These are phyloP conservation scores for Lepidonotus clava DNA, from an alignment of 2,888 invertebrate genomes.

Conservation along the genomic window DNA sequence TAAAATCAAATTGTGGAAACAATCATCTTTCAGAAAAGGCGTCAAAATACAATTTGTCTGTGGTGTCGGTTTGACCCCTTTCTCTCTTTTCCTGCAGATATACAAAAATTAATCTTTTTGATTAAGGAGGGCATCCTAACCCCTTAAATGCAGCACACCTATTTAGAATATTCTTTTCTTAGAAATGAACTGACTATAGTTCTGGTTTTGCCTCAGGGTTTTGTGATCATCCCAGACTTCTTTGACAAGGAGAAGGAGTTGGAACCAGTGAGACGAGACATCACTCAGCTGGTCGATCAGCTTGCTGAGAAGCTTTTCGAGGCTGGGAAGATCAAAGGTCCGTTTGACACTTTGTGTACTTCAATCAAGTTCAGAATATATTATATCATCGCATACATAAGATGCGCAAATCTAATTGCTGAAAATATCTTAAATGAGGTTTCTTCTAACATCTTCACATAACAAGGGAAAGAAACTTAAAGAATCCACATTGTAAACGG, in stretches of 20 bases:
- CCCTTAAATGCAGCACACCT: no score
- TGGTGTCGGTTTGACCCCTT: no score
- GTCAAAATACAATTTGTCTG: no score
- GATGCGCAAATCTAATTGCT: background rate
- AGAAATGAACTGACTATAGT: no score
- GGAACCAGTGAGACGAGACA: slow-evolving; percentile 58
- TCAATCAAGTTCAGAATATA: background rate
- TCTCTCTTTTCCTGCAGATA: no score
- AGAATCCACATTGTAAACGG: background rate
- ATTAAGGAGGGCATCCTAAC: no score
- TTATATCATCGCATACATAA: background rate
- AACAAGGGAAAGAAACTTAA: background rate
- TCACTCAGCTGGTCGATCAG: slow-evolving; percentile 63
- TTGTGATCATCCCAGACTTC: slow-evolving; percentile 72
- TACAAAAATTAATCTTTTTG: no score
- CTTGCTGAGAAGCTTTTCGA: slow-evolving; percentile 63
- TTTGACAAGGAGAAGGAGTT: slow-evolving; percentile 64
- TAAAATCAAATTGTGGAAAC: no score
- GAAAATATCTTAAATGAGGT: background rate
- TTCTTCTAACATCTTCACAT: background rate
- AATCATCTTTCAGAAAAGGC: no score
- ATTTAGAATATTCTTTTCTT: no score
- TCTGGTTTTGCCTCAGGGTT: slow-evolving; percentile 72
- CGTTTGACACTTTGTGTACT: background rate
- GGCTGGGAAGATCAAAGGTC: slow-evolving; percentile 63